Percentiles rank a stretch among this genome's conserved stretches.
Evolutionary conservation across 2,888 invertebrate genomes (phyloP).

Genomic region (Drosophila trichaetosa): DNA sequence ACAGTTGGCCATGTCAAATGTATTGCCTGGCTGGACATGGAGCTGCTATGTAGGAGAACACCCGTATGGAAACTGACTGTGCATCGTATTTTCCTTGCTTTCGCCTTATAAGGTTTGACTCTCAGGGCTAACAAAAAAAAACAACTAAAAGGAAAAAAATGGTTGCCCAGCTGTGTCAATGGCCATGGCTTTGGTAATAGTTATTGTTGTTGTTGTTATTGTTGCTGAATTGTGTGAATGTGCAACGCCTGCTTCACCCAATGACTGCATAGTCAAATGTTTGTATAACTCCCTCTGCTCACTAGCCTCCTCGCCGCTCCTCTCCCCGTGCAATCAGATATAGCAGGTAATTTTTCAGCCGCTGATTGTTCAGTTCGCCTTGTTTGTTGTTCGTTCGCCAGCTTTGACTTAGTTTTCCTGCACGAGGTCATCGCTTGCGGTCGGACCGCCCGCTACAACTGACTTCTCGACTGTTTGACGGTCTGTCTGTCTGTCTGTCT

Average conservation of each 20-base stretch:
- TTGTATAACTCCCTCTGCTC: conserved; percentile 1
- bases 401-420: conserved; percentile 73
- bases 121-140: conserved; percentile 48
- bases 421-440: conserved; percentile 78
- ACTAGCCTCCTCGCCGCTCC: neutral
- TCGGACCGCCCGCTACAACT: conserved; percentile 51
- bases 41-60: conserved; percentile 5
- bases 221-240: conserved; percentile 22
- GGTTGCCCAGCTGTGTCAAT: conserved; percentile 60
- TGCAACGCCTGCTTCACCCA: conserved; percentile 34
- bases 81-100: conserved; percentile 36
- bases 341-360: conserved; percentile 58
- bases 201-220: conserved; percentile 6
- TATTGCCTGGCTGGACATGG: conserved; percentile 19
- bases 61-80: conserved; percentile 32
- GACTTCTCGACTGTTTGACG: conserved; percentile 36
- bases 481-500: conserved; percentile 28
- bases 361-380: conserved; percentile 57
- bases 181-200: conserved; percentile 39
- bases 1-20: conserved; percentile 31
- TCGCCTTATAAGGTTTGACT: conserved; percentile 51
- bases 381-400: conserved; percentile 34
- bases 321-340: conserved; percentile 25
- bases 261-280: conserved; percentile 22
- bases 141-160: neutral